These are phyloP conservation scores for Tauraco hartlaubi DNA, from an alignment of 2,797 vertebrate species.

Conservation along the genomic window DNA sequence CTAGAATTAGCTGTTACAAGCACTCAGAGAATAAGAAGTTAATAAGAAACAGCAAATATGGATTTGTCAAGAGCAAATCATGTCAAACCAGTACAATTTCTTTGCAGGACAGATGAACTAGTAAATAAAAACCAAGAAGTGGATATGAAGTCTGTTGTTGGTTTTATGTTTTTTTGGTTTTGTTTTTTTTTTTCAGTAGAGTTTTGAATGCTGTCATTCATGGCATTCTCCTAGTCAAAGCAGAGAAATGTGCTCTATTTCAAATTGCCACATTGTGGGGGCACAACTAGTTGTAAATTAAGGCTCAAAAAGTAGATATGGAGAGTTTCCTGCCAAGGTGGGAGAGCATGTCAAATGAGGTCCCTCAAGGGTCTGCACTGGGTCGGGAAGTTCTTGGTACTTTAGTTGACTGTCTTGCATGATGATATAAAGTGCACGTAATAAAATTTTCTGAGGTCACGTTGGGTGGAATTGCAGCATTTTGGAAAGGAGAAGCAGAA, in stretches of 20 bases:
- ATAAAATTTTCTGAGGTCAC: neutral
- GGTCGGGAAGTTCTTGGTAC: neutral
- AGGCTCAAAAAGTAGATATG: neutral
- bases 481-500: neutral
- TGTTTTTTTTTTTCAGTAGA: neutral
- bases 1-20: slow-evolving; percentile 77
- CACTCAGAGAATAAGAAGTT: slow-evolving; percentile 71
- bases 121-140: neutral
- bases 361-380: neutral
- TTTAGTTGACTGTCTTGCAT: neutral
- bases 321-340: neutral
- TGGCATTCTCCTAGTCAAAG: neutral
- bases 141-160: neutral
- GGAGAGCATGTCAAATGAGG: neutral
- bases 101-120: neutral
- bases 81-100: neutral
- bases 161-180: no score
- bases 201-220: neutral
- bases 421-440: neutral
- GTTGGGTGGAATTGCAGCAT: neutral
- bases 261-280: neutral
- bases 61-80: slow-evolving; percentile 72
- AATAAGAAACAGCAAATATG: slow-evolving; percentile 76
- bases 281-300: neutral
- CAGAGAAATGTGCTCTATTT: accelerated